Base-by-base conservation (phyloP, 1,140 invertebrate species). In the Thaumatotibia leucotreta region DNA sequence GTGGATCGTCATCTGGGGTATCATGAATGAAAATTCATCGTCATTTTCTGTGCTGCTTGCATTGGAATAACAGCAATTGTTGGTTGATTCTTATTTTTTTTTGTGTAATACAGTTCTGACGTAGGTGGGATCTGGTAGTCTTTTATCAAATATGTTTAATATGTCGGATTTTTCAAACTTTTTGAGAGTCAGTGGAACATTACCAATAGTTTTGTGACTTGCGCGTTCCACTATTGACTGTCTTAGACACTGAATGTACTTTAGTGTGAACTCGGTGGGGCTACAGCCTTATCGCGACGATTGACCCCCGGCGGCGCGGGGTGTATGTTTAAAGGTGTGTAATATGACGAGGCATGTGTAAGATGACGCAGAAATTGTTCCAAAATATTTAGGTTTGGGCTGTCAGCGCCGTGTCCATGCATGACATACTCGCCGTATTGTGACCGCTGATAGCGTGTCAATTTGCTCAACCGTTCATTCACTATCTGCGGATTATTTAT, bases 401-500 rank as follows among this genome's bases (percentile, higher is more conserved):
- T 49, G 6, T 49, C 39, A 14, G 17, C 39, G 39, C 14, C 39
- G 4, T 49, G 33, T 14, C 33, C 14, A 49, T 14, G 39, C 39
- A 49, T 49, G 4, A 14, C 39, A 17, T 17, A 49, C 17, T 58
- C 52, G 22, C 23, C 52, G 52, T 24, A 58, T 22, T 58, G 23
- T 4, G 23, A 3, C 20, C 20, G 20, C 20, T 27, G 27, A 14
- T 27, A 58, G 11, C 22, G 52, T 20, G 52, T 58, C 22, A 58
- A 24, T 58, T 58, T 58, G 9, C 22, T 33, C 4, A 61, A n/a
- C 24, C 29, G n/a, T 20, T 61, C 54, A 5, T 61, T 61, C 9
- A 61, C 54, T 4, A 61, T 10, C 24, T 61, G 54, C 24, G 54
- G 54, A 27, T 61, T 61, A n/a, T 61, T 61, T 11, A 61, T 4